These are phyloP conservation scores for Orthonychiurus folsomi DNA, from an alignment of 2,888 invertebrate genomes.

Conservation along the genomic window DNA sequence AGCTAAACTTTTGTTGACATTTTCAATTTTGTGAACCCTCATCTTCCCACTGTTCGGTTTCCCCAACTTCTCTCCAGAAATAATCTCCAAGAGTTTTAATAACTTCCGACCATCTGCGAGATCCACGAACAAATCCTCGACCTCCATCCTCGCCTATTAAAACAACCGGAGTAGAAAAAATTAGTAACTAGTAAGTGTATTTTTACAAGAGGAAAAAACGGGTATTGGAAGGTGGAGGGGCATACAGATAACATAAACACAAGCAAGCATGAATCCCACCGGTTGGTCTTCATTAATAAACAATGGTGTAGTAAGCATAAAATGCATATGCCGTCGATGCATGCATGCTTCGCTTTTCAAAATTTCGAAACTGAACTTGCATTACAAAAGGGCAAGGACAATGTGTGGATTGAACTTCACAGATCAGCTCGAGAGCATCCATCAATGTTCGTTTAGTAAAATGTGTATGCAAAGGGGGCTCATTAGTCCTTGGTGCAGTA, in stretches of 20 bases:
- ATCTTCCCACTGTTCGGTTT: slow-evolving; percentile 92
- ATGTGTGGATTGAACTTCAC: not conserved
- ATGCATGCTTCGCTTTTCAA: not conserved
- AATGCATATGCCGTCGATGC: not conserved
- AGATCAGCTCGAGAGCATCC: not conserved
- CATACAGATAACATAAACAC: too few relatives aligned
- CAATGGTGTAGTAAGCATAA: not conserved
- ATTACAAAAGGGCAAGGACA: not conserved
- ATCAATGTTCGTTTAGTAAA: not conserved
- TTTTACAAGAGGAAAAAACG: too few relatives aligned
- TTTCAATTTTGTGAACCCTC: slow-evolving; percentile 98
- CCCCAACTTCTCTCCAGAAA: slow-evolving; percentile 94
- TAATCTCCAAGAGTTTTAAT: slow-evolving; percentile 90
- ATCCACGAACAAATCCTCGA: slow-evolving; percentile 93
- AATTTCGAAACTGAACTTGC: not conserved
- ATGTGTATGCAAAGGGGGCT: not conserved
- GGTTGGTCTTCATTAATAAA: not conserved
- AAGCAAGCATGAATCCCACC: too few relatives aligned
- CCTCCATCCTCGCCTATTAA: slow-evolving; percentile 88
- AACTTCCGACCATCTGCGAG: slow-evolving; percentile 89
- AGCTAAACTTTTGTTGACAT: slow-evolving; percentile 93
- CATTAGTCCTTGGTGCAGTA: not conserved
- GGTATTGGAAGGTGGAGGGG: not conserved
- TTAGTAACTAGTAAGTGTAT: not conserved
- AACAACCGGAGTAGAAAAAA: not conserved